A percentile compares a stretch with the other conserved stretches of the same genome.
Evolutionary conservation across 2,888 invertebrate species (phyloP).

Genomic region (Drosophila niveifrons): DNA sequence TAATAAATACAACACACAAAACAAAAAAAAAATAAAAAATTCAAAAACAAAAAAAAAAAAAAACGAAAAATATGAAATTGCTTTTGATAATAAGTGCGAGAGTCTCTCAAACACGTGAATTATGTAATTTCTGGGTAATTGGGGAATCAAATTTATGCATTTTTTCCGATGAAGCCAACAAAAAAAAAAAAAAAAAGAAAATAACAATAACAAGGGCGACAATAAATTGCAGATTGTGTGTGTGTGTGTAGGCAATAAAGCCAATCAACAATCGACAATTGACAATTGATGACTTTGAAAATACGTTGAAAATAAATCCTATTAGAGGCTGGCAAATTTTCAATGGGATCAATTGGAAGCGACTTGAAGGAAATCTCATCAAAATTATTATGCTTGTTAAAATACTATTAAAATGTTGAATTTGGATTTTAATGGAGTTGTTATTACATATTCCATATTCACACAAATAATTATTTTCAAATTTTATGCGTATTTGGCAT

Average conservation of each 20-base stretch:
- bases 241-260: not conserved
- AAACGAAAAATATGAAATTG: constrained; percentile 1
- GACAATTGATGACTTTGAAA: constrained; percentile 22
- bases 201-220: constrained; percentile 3
- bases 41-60: not conserved
- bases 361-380: constrained; percentile 7
- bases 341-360: not conserved
- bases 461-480: too few relatives aligned
- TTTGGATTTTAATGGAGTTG: too few relatives aligned
- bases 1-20: constrained; percentile 36
- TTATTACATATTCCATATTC: too few relatives aligned
- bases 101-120: constrained; percentile 1
- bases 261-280: not conserved
- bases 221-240: not conserved
- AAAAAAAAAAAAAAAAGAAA: too few relatives aligned
- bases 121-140: constrained; percentile 42
- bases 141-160: constrained; percentile 14
- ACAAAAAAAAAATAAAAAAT: not conserved
- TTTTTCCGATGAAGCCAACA: not conserved
- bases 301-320: not conserved
- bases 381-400: constrained; percentile 3
- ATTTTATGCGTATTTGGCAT: too few relatives aligned
- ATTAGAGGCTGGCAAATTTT: constrained; percentile 10
- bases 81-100: constrained; percentile 7
- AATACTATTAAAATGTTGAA: too few relatives aligned